phyloP scores from a whole-genome alignment of 2,888 invertebrate genomes.

The Dolichopus griseipennis region DNA sequence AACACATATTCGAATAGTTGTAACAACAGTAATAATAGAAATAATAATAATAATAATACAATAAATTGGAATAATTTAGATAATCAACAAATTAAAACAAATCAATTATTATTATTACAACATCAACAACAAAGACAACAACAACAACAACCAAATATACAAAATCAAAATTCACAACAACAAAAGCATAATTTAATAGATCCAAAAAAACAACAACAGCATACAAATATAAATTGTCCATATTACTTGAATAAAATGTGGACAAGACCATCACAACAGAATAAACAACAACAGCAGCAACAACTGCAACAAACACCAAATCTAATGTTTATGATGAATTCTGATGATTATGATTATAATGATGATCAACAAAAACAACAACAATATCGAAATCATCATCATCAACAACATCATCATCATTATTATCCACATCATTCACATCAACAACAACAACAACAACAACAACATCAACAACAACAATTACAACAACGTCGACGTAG shows the following conservation, averaged over 20 bases:
- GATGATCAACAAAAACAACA: constrained; percentile 21
- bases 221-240: background rate
- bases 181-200: constrained; percentile 10
- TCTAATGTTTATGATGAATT: constrained; percentile 15
- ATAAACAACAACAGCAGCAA: constrained; percentile 2
- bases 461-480: constrained; percentile 19
- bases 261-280: background rate
- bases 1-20: background rate
- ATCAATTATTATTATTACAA: background rate
- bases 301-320: constrained; percentile 9
- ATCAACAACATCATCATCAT: constrained; percentile 18
- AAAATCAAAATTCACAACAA: constrained; percentile 20
- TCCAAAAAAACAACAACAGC: constrained; percentile 8
- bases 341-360: constrained; percentile 26
- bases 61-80: background rate
- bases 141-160: constrained; percentile 29
- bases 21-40: background rate
- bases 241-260: background rate
- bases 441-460: constrained; percentile 21
- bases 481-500: constrained; percentile 21
- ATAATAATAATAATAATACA: background rate
- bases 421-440: constrained; percentile 16
- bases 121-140: constrained; percentile 23
- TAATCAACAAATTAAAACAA: background rate
- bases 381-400: constrained; percentile 21